Evolutionary conservation across 1,140 invertebrate species (phyloP), one percentile per base, ranked within the genome.

Genomic region (Drosophila bocki): DNA sequence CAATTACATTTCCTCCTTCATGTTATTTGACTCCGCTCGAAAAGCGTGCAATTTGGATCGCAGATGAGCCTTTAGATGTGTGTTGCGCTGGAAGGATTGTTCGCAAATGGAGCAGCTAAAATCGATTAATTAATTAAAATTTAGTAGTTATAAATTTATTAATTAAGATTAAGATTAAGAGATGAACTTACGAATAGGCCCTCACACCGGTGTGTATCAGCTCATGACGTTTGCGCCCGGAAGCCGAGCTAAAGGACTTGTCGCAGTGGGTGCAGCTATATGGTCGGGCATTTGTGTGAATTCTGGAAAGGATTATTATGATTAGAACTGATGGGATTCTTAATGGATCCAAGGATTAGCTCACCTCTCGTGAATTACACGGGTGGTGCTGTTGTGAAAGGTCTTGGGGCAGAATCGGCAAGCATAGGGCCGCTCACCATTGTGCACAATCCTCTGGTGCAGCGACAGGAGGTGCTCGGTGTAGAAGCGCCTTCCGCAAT

Each of bases 321-420:
- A 6, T 42, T 32, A 39, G 8, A n/a, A 6, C 3, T 22, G 8
- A 37, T 29, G 8, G 11, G 5, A 37, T 22, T 6, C 7, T 19
- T 22, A 7, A 5, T 5, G 0, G 17, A 1, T 35, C 7, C 0
- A 2, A 1, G 3, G 13, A 8, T 22, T n/a, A 9, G n/a, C 47
- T 15, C 7, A 84, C 84, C 84, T 70, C 44, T 90, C 84, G 8
- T 88, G 84, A 22, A 88, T 71, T 0, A 80, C 41, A 26, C 84
- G 80, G 1, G 80, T 67, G 45, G 77, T 88, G 62, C 84, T 88
- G n/a, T 80, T 88, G 39, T 88, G 74, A n/a, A 88, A 88, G 0
- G 61, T 37, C 22, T 78, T 88, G 11, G 22, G 15, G 33, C 84
- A 88, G 48, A 69, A 75, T 35, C 80, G 87, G n/a, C 84, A 88